phyloP scores from a whole-genome alignment of 2,797 vertebrate species.

The Oreortyx pictus region DNA sequence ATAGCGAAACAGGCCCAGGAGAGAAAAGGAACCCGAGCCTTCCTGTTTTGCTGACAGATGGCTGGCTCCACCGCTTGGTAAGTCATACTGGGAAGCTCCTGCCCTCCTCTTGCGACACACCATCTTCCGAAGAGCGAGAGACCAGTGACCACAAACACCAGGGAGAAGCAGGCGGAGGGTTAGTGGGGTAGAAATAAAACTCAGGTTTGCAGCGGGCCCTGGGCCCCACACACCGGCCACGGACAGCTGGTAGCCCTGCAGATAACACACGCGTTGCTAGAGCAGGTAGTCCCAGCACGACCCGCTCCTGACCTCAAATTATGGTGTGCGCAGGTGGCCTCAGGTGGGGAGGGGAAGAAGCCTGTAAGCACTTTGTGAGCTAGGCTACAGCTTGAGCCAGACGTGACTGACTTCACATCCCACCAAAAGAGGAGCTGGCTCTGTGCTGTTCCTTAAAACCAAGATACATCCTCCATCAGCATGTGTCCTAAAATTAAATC shows the following conservation, averaged over 20 bases:
- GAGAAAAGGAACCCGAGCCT: slow-evolving; percentile 88
- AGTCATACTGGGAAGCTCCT: slow-evolving; percentile 86
- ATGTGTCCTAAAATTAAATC: background rate
- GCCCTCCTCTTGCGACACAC: slow-evolving; percentile 79
- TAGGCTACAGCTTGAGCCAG: background rate
- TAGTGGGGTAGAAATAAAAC: slow-evolving; percentile 76
- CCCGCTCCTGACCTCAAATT: background rate
- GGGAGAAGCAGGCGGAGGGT: slow-evolving; percentile 75
- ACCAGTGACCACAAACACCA: slow-evolving; percentile 69
- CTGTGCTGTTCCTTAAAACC: background rate
- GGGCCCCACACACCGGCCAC: background rate
- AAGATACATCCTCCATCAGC: background rate
- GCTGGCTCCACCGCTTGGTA: slow-evolving; percentile 86
- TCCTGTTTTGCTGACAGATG: slow-evolving; percentile 93
- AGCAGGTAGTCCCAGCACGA: slow-evolving; percentile 4
- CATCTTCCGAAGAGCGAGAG: slow-evolving; percentile 70
- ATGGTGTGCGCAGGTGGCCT: background rate
- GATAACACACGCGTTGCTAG: background rate
- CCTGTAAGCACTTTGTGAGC: background rate
- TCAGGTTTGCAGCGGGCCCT: slow-evolving; percentile 22
- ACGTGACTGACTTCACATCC: background rate
- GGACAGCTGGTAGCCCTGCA: slow-evolving; percentile 24
- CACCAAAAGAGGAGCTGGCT: background rate
- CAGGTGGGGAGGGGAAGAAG: background rate
- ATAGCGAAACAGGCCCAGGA: slow-evolving; percentile 86